Evolutionary conservation across 2,113 vertebrate species (phyloP), one percentile per base, ranked within the genome.

Genomic region (Chascanopsetta lugubris): DNA sequence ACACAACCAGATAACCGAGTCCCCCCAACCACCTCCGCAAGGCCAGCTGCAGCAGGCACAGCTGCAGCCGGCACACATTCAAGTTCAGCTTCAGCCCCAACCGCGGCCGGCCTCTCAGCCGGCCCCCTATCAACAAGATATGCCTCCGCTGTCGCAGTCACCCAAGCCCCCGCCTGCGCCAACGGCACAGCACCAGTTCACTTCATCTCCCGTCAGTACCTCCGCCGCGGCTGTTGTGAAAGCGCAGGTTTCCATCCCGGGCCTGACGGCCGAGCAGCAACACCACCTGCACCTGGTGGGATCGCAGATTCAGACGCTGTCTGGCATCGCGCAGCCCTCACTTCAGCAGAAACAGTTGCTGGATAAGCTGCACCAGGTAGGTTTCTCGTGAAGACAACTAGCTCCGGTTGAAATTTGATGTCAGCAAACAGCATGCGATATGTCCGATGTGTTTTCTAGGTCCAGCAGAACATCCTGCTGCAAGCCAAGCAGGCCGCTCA

Each of bases 291-390:
- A 96, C 69, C 76, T 95, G 76, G 73, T 96, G 42, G 91, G 87
- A 8, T 73, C 89, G 38, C 94, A 94, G 75, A 94, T 96, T 64
- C 94, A 93, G 67, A 85, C 93, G 5, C 89, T 94, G 79, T 88
- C 93, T 0, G 66, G 92, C 22, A 91, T 95, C 42, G 48, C 82
- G 13, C 94, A 91, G 54, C 89, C 93, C 5, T 86, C 90, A 11
- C 86, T 88, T 40, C 95, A 95, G 69, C 92, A 93, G 80, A 97
- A 96, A 82, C 93, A 92, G 77, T 87, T 96, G 25, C 83, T 96
- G 84, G 95, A 97, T 34, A 94, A 94, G 71, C 94, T 96, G 49
- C 95, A 94, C 79, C 96, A 96, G 95, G 96, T 96, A 92, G 72
- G 8, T 9, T 32, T 20, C 10, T 26, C 9, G 26, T 1, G 18